phyloP scores from a whole-genome alignment of 2,888 invertebrate genomes.

The Sinodicranocentrus sp. region DNA sequence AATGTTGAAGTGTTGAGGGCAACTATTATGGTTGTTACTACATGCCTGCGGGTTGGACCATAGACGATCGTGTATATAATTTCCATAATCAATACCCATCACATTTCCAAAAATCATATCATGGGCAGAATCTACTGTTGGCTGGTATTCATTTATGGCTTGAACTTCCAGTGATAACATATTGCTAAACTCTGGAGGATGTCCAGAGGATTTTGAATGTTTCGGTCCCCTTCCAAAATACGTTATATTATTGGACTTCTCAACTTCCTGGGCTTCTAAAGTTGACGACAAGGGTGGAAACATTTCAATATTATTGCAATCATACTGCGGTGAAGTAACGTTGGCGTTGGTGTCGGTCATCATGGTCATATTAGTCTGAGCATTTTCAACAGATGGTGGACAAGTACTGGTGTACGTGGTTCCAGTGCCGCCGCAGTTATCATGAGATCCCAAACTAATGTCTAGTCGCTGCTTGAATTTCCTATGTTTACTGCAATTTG shows the following conservation, averaged over 20 bases:
- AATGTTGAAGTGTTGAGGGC: constrained; percentile 1
- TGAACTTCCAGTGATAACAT: constrained; percentile 45
- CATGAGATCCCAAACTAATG: not conserved
- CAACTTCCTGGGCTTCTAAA: not conserved
- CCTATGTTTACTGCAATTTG: constrained; percentile 8
- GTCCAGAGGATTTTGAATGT: not conserved
- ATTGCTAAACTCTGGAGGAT: not conserved
- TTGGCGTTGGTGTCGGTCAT: not conserved
- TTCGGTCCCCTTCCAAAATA: not conserved
- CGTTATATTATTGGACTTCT: not conserved
- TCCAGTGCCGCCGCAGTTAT: constrained; percentile 13
- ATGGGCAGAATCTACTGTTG: constrained; percentile 50
- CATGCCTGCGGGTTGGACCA: too few relatives aligned
- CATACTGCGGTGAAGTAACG: not conserved
- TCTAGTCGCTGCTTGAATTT: constrained; percentile 35
- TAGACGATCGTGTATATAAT: constrained; percentile 46
- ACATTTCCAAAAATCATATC: constrained; percentile 68
- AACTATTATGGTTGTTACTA: not conserved
- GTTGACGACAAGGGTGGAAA: constrained; percentile 33
- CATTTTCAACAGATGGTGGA: too few relatives aligned
- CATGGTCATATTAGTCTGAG: too few relatives aligned
- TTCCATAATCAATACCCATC: constrained; percentile 59
- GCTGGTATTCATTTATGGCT: constrained; percentile 56
- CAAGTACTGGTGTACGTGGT: too few relatives aligned
- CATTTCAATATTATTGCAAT: constrained; percentile 58